Evolutionary conservation across 2,888 invertebrate genomes (phyloP), one percentile per base, ranked within the genome.

Genomic region (Athalia rosae): DNA sequence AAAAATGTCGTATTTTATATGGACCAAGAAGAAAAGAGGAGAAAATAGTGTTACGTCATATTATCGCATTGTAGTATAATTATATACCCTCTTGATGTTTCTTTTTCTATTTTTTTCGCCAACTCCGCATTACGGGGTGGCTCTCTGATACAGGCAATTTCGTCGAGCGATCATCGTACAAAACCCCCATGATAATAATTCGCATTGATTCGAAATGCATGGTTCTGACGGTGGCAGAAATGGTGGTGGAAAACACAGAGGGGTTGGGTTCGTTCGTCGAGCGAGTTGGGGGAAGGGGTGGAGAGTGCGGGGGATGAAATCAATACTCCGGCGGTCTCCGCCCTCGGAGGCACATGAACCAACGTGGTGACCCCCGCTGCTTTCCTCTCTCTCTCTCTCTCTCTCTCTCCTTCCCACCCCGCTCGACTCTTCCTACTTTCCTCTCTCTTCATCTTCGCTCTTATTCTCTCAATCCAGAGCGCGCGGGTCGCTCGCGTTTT

Each of bases 271-370:
- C 28, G 28, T 28, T 28, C 28, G 47, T 48, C 47, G 66, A 62
- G 62, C 43, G 45, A 28, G 64, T 45, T 64, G 8, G 53, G 50
- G 64, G 15, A 64, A 64, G 45, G 15, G 79, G 80, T 79, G 80
- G 82, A 80, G 48, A 79, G 81, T 71, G 82, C 82, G 83, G 85
- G 82, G 84, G 86, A 84, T 88, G 87, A 88, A 88, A 88, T 89
- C 88, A 89, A 88, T 88, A 88, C 88, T 88, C 85, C 85, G 86
- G 88, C 85, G 88, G 88, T 88, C 88, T 88, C 88, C 87, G 87
- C 87, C 87, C 86, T 85, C 87, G 85, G 83, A 83, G 85, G 83
- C 86, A 87, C 84, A 84, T 83, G 84, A 83, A 85, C 83, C 84
- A 84, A 8, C 56, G 45, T 13, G 15, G 48, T 74, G 45, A 53